Base-by-base conservation (phyloP, 2,113 vertebrate species). In the Pomatorhinus ruficollis region DNA sequence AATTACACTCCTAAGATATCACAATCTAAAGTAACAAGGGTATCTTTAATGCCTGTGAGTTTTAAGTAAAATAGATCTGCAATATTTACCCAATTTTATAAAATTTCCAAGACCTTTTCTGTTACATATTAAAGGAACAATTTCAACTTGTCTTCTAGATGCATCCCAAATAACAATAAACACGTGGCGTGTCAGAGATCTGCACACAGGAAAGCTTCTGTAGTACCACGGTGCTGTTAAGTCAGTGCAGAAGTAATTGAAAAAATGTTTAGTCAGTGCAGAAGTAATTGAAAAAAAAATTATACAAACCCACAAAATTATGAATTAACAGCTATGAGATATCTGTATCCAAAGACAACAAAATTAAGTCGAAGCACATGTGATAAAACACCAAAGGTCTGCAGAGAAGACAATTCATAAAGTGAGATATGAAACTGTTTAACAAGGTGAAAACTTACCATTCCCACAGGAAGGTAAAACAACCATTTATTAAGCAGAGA, bases 301-400 rank as follows among this genome's bases (percentile, higher is more conserved):
- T 2, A 14, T 33, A 57, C 4, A 28, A 56, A 61, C 2, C 33
- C 18, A 56, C 49, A 80, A 37, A 68, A 81, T 21, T 15, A 50
- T 4, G 12, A 15, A 45, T 37, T 25, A 45, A 47, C 1, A 33
- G 27, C 60, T 65, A 11, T 6, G 9, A 78, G 47, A 16, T 30
- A 49, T 49, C 24, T 33, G 31, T 47, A 72, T 37, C 27, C 33
- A 33, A 50, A 37, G 7, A 75, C 30, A 35, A 12, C 50, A 35
- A 33, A 70, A 35, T 7, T 11, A 11, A 60, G 11, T 35, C 2
- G 2, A 59, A 44, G 0, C 14, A 20, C 21, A 28, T 2, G 12
- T 9, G 12, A 45, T 15, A 40, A 18, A 66, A 49, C 39, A 70
- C 8, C 47, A 28, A 23, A 28, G 8, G 13, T 40, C 31, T 61